Conservation (phyloP, 2,797 vertebrate genomes). For the Chaenodraco wilsoni region DNA sequence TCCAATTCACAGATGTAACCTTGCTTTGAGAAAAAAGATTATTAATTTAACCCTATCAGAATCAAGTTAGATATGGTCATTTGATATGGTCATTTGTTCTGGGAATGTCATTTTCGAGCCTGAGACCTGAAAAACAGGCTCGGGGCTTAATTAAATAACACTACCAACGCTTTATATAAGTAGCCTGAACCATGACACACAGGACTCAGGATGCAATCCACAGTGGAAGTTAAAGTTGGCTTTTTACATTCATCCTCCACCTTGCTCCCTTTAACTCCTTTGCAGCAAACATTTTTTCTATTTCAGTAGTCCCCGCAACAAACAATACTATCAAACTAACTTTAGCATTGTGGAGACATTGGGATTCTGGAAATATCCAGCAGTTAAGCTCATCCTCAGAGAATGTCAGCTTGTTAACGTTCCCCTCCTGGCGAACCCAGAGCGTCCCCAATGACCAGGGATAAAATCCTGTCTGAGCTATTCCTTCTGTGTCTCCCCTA, state of each 20-base stretch:
- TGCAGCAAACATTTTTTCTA: background rate
- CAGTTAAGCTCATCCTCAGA: constrained; percentile 26
- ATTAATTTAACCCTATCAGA: no score
- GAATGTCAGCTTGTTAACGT: constrained; percentile 57
- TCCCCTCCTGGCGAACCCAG: constrained; percentile 29
- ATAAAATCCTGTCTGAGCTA: constrained; percentile 60
- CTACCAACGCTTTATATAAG: background rate
- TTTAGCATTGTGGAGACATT: constrained; percentile 12
- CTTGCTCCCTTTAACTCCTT: background rate
- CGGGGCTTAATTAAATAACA: no score
- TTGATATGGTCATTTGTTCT: no score
- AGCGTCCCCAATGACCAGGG: constrained; percentile 31
- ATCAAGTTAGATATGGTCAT: no score
- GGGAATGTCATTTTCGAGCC: no score
- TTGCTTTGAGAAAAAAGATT: no score
- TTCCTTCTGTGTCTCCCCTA: constrained; percentile 22
- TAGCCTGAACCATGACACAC: background rate
- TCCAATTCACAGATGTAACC: no score
- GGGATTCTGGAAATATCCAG: constrained; percentile 29
- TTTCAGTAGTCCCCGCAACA: background rate
- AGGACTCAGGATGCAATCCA: background rate
- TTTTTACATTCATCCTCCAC: background rate
- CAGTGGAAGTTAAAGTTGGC: background rate
- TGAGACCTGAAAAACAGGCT: no score
- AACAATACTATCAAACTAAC: constrained; percentile 10